Evolutionary conservation across 2,888 invertebrate species (phyloP).

Genomic region (Sericinus montela): DNA sequence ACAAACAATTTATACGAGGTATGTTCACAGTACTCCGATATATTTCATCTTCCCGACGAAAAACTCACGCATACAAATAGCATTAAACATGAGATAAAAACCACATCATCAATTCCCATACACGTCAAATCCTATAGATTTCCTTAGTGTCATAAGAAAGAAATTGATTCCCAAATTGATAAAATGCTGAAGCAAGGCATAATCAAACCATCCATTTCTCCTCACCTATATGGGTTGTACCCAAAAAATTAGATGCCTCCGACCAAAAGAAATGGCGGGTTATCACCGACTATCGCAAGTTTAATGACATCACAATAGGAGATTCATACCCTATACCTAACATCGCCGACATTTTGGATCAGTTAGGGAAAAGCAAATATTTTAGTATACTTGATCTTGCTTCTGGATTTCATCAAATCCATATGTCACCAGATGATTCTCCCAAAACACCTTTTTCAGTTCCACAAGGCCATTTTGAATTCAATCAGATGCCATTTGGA

Average conservation of each 20-base stretch:
- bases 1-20: too few species aligned
- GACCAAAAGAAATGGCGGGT: slow-evolving; percentile 26
- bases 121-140: slow-evolving; percentile 25
- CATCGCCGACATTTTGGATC: slow-evolving; percentile 28
- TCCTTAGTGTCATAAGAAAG: slow-evolving; percentile 26
- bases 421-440: slow-evolving; percentile 2
- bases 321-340: slow-evolving; percentile 29
- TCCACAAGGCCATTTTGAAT: slow-evolving; percentile 20
- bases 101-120: slow-evolving; percentile 16
- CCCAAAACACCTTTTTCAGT: slow-evolving; percentile 26
- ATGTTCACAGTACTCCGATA: slow-evolving; percentile 14
- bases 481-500: slow-evolving; percentile 18
- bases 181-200: slow-evolving; percentile 25
- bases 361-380: slow-evolving; percentile 23
- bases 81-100: slow-evolving; percentile 22
- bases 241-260: slow-evolving; percentile 28
- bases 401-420: slow-evolving; percentile 21
- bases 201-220: slow-evolving; percentile 24
- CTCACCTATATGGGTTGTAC: slow-evolving; percentile 28
- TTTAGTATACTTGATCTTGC: slow-evolving; percentile 17
- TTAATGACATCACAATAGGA: slow-evolving; percentile 27
- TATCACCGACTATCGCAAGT: slow-evolving; percentile 21
- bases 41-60: slow-evolving; percentile 25
- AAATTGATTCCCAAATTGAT: slow-evolving; percentile 21
- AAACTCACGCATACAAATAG: slow-evolving; percentile 14